Conservation (phyloP, 2,888 invertebrate species). For the Pardosa pseudoannulata region DNA sequence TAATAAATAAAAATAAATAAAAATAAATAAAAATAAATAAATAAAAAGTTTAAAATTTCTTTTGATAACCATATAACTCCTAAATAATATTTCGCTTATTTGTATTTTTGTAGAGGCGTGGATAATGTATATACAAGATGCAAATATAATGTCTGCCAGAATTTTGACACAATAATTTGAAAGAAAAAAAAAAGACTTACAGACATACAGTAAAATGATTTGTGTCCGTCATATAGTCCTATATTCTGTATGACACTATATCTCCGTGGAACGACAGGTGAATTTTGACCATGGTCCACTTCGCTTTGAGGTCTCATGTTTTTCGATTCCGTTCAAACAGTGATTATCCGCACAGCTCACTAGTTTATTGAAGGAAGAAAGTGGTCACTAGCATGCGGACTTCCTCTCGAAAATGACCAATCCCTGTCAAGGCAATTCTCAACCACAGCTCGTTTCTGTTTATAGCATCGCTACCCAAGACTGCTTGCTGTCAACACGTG, state of each 20-base stretch:
- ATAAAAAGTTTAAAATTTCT: too few relatives aligned
- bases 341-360: slow-evolving; percentile 38
- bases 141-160: too few relatives aligned
- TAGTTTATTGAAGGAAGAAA: slow-evolving; percentile 8
- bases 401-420: slow-evolving; percentile 23
- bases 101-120: too few relatives aligned
- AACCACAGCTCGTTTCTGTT: slow-evolving; percentile 24
- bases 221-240: neutral
- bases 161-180: too few relatives aligned
- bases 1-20: too few relatives aligned
- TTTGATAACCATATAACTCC: too few relatives aligned
- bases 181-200: slow-evolving; percentile 30
- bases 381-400: slow-evolving; percentile 16
- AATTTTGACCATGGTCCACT: slow-evolving; percentile 47
- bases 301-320: slow-evolving; percentile 60
- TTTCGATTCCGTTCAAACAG: slow-evolving; percentile 8
- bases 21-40: too few relatives aligned
- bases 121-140: too few relatives aligned
- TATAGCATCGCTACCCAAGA: slow-evolving; percentile 11
- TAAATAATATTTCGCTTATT: too few relatives aligned
- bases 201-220: slow-evolving; percentile 11
- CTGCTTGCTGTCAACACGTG: slow-evolving; percentile 5
- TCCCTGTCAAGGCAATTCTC: slow-evolving; percentile 5
- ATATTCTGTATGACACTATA: slow-evolving; percentile 48
- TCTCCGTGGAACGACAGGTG: slow-evolving; percentile 34